A percentile compares a stretch with the other conserved stretches of the same genome.
phyloP scores from a whole-genome alignment of 2,113 vertebrate species.

The Fulica atra region DNA sequence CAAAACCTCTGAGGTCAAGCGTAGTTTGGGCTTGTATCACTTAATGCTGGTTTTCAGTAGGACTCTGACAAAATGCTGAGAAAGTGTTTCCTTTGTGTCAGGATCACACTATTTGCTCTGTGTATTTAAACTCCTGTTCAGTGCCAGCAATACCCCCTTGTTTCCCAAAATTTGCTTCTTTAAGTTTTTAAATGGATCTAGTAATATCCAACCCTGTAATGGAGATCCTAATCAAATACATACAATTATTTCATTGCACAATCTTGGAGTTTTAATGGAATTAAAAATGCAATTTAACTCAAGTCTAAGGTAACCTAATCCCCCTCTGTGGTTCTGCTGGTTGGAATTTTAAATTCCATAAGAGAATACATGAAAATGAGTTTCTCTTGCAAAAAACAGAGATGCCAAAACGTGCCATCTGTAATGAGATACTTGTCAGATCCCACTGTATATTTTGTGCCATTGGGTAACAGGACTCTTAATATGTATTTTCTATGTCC shows the following conservation, averaged over 20 bases:
- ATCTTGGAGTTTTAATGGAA: conserved; percentile 7
- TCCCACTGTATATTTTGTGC: neutral
- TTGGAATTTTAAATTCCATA: neutral
- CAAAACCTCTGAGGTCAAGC: neutral
- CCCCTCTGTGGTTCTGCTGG: neutral
- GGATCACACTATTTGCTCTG: neutral
- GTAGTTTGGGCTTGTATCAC: neutral
- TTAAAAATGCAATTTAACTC: conserved; percentile 1
- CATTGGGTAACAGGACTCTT: neutral
- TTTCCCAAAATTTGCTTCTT: neutral
- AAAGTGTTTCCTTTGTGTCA: neutral
- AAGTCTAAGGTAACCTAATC: conserved; percentile 8
- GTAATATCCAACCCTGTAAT: neutral
- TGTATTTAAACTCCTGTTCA: neutral
- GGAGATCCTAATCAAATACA: conserved; percentile 43
- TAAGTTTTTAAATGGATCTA: neutral
- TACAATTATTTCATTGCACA: neutral
- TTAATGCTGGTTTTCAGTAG: neutral
- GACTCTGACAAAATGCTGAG: neutral
- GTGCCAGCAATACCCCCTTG: neutral
- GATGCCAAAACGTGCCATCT: neutral
- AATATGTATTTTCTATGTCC: neutral
- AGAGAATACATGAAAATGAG: neutral
- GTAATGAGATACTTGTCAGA: neutral
- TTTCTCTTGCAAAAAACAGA: neutral